Evolutionary conservation across 1,140 invertebrate genomes (phyloP).

Genomic region (Lysiphlebus fabarum): DNA sequence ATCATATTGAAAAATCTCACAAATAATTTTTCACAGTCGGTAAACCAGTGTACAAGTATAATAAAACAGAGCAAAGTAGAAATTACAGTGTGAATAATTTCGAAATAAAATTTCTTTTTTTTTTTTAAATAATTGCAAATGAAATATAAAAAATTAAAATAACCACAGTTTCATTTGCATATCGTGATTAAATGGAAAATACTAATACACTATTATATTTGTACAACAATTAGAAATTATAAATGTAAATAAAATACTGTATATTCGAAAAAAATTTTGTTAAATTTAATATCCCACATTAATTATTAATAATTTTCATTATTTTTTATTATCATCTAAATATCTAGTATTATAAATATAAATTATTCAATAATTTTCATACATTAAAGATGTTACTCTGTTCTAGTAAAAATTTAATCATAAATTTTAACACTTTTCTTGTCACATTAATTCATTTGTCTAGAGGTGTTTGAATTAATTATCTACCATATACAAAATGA

Average conservation of each 20-base stretch:
- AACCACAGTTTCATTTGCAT: too few relatives aligned
- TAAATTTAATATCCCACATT: background rate
- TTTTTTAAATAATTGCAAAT: background rate
- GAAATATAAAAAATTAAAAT: background rate
- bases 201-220: constrained; percentile 28
- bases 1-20: too few relatives aligned
- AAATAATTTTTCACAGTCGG: too few relatives aligned
- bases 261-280: constrained; percentile 6
- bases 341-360: background rate
- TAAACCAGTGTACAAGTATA: too few relatives aligned
- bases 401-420: constrained; percentile 16
- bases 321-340: background rate
- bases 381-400: too few relatives aligned
- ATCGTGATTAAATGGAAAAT: constrained; percentile 9
- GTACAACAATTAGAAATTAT: constrained; percentile 21
- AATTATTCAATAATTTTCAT: constrained; percentile 16
- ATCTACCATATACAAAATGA: constrained; percentile 15
- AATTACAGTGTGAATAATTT: too few relatives aligned
- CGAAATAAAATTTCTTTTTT: too few relatives aligned
- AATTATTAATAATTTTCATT: background rate
- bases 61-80: too few relatives aligned
- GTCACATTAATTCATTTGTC: constrained; percentile 1
- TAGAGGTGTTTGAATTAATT: constrained; percentile 23
- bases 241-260: constrained; percentile 24
- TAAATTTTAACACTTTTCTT: constrained; percentile 9